phyloP scores from a whole-genome alignment of 2,888 invertebrate species.

The Mythimna ferrago region DNA sequence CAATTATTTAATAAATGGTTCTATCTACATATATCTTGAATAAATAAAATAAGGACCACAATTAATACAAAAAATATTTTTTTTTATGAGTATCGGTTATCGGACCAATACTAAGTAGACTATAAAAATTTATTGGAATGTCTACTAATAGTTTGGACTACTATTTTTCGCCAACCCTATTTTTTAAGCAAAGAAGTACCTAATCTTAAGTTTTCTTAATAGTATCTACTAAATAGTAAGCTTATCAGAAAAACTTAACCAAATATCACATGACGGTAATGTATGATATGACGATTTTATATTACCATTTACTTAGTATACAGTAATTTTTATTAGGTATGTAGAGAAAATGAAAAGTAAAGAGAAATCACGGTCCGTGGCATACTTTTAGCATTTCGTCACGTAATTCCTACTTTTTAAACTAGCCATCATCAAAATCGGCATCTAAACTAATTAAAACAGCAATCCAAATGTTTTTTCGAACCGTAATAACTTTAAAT shows the following conservation, averaged over 20 bases:
- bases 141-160: too few relatives aligned
- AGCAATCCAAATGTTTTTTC: neutral
- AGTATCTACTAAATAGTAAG: neutral
- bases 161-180: neutral
- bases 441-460: slow-evolving; percentile 12
- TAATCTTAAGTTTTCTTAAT: neutral
- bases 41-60: too few relatives aligned
- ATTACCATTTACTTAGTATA: slow-evolving; percentile 9
- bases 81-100: too few relatives aligned
- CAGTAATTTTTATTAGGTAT: slow-evolving; percentile 50
- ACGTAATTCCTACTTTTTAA: slow-evolving; percentile 20
- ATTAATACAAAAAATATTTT: too few relatives aligned
- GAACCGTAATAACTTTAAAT: slow-evolving; percentile 32
- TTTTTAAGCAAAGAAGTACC: neutral
- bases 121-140: too few relatives aligned
- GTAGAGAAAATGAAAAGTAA: slow-evolving; percentile 57
- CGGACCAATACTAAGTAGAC: too few relatives aligned
- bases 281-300: slow-evolving; percentile 3
- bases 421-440: slow-evolving; percentile 23
- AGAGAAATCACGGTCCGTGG: slow-evolving; percentile 68
- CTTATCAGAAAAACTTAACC: slow-evolving; percentile 6
- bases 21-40: too few relatives aligned
- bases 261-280: slow-evolving; percentile 1
- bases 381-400: slow-evolving; percentile 57
- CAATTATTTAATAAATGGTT: too few relatives aligned